Conservation (phyloP, 2,888 invertebrate species). For the Dioctria linearis region DNA sequence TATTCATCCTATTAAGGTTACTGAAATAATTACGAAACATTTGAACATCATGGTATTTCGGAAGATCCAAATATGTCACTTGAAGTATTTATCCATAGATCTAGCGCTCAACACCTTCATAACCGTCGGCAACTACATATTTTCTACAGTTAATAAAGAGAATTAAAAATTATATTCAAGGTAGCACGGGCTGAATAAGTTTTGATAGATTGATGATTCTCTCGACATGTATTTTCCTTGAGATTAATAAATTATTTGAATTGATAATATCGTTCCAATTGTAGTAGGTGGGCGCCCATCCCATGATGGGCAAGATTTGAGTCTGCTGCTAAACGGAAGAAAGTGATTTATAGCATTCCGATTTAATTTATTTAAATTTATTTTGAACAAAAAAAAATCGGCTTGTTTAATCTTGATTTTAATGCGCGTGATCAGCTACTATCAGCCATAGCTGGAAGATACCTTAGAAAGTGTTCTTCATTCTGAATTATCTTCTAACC, state of each 20-base stretch:
- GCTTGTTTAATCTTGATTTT: no score
- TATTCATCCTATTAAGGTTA: conserved; percentile 25
- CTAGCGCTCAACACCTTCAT: background rate
- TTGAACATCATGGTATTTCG: conserved; percentile 10
- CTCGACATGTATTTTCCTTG: background rate
- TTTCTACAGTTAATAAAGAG: background rate
- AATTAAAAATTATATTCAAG: conserved; percentile 13
- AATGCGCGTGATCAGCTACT: no score
- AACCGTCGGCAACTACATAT: background rate
- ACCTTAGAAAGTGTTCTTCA: no score
- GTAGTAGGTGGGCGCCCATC: background rate
- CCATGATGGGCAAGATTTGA: no score
- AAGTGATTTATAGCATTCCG: no score
- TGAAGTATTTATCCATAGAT: background rate
- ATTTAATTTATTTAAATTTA: no score
- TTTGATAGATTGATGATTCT: conserved; percentile 14
- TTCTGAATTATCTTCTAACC: no score
- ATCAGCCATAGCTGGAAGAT: no score
- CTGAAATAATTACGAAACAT: conserved; percentile 8
- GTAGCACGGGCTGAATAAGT: background rate
- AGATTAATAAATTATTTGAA: background rate
- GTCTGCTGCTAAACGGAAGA: no score
- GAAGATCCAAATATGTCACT: conserved; percentile 12
- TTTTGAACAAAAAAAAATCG: no score
- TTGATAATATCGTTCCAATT: conserved; percentile 21